phyloP scores from a whole-genome alignment of 2,888 invertebrate genomes.

The Zelleria hepariella region DNA sequence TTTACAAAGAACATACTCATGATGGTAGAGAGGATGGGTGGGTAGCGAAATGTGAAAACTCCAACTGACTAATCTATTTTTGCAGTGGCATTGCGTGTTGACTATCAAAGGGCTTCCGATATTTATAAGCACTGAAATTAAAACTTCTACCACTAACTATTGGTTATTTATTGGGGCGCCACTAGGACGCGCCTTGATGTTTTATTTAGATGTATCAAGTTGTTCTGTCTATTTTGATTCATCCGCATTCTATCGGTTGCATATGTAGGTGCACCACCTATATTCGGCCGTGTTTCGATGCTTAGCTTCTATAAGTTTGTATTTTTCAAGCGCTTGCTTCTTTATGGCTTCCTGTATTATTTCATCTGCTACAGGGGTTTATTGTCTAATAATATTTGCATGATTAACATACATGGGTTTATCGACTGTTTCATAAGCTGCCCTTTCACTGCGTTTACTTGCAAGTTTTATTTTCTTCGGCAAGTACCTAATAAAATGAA shows the following conservation, averaged over 20 bases:
- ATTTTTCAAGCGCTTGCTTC: slow-evolving; percentile 9
- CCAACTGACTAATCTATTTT: too few species aligned
- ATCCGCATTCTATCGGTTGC: slow-evolving; percentile 41
- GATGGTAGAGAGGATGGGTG: too few species aligned
- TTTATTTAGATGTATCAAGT: slow-evolving; percentile 15
- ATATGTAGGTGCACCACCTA: too few species aligned
- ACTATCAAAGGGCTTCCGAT: neutral
- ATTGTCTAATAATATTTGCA: neutral
- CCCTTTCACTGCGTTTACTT: neutral
- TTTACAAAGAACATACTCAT: too few species aligned
- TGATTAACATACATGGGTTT: neutral
- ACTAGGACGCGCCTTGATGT: slow-evolving; percentile 26
- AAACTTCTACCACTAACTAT: slow-evolving; percentile 9
- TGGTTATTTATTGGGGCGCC: slow-evolving; percentile 22
- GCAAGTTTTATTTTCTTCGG: neutral
- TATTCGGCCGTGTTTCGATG: neutral
- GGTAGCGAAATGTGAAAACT: too few species aligned
- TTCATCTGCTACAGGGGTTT: neutral
- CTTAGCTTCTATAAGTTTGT: neutral
- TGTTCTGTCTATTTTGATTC: slow-evolving; percentile 42
- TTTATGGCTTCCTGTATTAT: slow-evolving; percentile 34
- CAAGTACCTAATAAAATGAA: slow-evolving; percentile 2
- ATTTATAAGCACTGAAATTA: neutral
- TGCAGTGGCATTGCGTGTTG: too few species aligned
- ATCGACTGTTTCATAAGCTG: neutral